Evolutionary conservation across 2,113 vertebrate species (phyloP).

Genomic region (Hucho hucho): DNA sequence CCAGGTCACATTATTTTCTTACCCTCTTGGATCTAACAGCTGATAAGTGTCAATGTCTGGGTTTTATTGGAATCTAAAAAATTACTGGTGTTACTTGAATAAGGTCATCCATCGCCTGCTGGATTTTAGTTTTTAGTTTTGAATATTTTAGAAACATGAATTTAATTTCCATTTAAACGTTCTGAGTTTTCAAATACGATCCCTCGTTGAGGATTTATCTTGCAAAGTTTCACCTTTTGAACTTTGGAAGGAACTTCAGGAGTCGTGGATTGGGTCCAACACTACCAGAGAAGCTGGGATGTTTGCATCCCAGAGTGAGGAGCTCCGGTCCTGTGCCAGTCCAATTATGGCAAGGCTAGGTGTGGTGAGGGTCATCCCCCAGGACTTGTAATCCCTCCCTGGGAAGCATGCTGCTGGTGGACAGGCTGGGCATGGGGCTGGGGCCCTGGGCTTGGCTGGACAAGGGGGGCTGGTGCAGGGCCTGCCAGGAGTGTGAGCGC

Average conservation of each 20-base stretch:
- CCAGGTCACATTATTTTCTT: background rate
- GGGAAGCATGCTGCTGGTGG: conserved; percentile 11
- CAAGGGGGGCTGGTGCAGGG: conserved; percentile 21
- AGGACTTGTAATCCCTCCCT: background rate
- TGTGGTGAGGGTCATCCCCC: background rate
- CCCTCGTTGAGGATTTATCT: too few species aligned
- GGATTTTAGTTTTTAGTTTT: too few species aligned
- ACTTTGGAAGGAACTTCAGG: background rate
- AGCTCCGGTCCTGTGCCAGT: background rate
- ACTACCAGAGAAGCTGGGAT: background rate
- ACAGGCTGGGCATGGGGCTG: conserved; percentile 5
- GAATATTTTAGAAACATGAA: too few species aligned
- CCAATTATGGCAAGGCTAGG: background rate
- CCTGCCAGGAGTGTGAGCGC: conserved; percentile 23
- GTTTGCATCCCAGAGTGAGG: background rate
- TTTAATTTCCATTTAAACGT: too few species aligned
- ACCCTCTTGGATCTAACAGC: background rate
- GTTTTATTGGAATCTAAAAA: background rate
- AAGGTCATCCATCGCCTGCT: background rate
- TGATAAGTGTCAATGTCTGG: background rate
- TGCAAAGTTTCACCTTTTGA: too few species aligned
- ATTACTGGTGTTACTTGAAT: background rate
- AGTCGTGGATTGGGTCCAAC: background rate
- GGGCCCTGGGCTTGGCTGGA: conserved; percentile 2
- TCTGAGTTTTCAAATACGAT: too few species aligned